Conservation (phyloP, 37 sponge, comb jelly and placozoan species). For the Aphrocallistes beatrix region DNA sequence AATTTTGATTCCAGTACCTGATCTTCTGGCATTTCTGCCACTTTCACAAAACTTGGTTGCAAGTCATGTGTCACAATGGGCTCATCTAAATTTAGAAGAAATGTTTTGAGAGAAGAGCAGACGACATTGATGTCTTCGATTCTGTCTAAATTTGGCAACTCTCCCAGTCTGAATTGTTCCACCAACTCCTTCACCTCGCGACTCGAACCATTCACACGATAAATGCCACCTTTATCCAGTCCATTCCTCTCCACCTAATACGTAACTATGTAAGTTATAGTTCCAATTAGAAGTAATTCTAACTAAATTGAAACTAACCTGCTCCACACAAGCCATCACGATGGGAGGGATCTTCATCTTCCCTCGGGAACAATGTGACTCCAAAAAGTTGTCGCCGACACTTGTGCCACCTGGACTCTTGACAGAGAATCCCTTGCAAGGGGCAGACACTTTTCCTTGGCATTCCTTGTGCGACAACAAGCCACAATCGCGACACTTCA, state of each 20-base stretch:
- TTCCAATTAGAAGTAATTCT: neutral
- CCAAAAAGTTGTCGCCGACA: neutral
- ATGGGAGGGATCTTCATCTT: neutral
- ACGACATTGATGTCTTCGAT: slow-evolving; percentile 9
- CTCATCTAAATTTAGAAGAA: neutral
- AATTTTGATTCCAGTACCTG: too few relatives aligned
- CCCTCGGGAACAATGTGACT: neutral
- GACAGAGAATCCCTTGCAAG: neutral
- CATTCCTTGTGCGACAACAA: slow-evolving; percentile 2
- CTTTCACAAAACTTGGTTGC: slow-evolving; percentile 8
- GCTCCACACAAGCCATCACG: neutral
- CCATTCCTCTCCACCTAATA: neutral
- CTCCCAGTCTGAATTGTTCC: neutral
- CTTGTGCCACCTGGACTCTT: neutral
- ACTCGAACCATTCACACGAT: neutral
- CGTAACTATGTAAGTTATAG: neutral
- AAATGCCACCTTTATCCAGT: neutral
- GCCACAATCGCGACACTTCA: neutral
- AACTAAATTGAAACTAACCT: neutral
- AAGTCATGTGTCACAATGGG: slow-evolving; percentile 7
- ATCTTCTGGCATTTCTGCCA: slow-evolving; percentile 10
- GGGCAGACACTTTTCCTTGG: slow-evolving; percentile 13
- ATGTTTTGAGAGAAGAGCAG: neutral
- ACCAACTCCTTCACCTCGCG: neutral
- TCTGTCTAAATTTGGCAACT: neutral